Evolutionary conservation across 2,113 vertebrate species (phyloP).

Genomic region (Lepus europaeus): DNA sequence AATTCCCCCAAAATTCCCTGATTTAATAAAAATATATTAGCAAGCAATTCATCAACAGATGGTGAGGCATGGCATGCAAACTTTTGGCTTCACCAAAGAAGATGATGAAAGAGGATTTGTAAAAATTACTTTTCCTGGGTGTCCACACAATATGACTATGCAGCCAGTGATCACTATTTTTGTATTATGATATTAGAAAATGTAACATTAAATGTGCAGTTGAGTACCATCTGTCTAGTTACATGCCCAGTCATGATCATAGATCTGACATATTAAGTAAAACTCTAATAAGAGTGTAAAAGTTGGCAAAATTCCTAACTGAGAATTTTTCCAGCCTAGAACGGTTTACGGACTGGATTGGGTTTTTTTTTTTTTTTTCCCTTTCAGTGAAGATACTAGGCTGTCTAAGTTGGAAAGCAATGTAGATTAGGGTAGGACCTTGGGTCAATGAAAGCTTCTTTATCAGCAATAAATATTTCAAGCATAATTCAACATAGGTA

Average conservation of each 20-base stretch:
- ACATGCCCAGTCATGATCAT: conserved; percentile 48
- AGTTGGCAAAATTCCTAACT: background rate
- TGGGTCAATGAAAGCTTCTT: background rate
- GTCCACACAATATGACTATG: conserved; percentile 62
- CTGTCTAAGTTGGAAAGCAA: conserved; percentile 2
- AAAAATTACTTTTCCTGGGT: conserved; percentile 65
- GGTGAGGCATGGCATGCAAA: conserved; percentile 23
- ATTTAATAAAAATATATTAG: conserved; percentile 59
- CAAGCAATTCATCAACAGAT: conserved; percentile 66
- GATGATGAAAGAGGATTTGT: conserved; percentile 66
- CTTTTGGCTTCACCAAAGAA: conserved; percentile 70
- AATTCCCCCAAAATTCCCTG: background rate
- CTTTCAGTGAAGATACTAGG: background rate
- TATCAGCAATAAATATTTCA: background rate
- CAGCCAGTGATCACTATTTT: conserved; percentile 66
- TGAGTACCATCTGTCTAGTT: conserved; percentile 70
- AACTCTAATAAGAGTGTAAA: conserved; percentile 40
- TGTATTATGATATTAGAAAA: conserved; percentile 67
- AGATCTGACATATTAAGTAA: conserved; percentile 30
- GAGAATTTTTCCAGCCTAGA: background rate
- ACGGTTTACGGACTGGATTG: background rate
- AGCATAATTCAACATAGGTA: background rate
- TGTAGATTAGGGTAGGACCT: background rate
- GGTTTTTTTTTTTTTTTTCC: background rate
- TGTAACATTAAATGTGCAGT: conserved; percentile 68